Conservation (phyloP, 2,797 vertebrate genomes). For the Fratercula arctica region DNA sequence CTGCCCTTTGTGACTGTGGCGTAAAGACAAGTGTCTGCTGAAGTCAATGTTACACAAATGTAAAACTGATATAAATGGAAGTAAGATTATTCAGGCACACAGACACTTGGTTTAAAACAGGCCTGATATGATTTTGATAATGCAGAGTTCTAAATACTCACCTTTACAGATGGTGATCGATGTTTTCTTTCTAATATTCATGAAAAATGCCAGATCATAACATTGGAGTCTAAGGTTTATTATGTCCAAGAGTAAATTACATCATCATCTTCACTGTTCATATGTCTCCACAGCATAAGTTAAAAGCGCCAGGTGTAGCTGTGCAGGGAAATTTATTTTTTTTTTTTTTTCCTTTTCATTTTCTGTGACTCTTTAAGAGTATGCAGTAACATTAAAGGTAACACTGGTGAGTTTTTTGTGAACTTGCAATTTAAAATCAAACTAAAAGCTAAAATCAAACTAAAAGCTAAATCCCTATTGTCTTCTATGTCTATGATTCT, state of each 20-base stretch:
- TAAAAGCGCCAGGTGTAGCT: conserved; percentile 20
- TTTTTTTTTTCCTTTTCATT: neutral
- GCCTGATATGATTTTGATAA: neutral
- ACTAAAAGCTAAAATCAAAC: neutral
- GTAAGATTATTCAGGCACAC: neutral
- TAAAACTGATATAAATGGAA: conserved; percentile 12
- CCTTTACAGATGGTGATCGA: neutral
- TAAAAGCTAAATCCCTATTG: neutral
- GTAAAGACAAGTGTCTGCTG: conserved; percentile 16
- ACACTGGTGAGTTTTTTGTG: neutral
- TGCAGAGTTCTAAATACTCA: neutral
- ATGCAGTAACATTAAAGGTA: neutral
- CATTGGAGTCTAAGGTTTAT: neutral
- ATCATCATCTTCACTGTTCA: conserved; percentile 5
- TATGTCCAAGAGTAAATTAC: conserved; percentile 22
- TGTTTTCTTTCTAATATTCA: neutral
- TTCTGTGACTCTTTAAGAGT: neutral
- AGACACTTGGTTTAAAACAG: neutral
- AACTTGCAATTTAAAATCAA: neutral
- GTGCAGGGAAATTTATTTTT: neutral
- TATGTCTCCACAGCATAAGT: neutral
- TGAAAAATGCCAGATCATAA: conserved; percentile 9
- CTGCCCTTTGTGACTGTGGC: neutral
- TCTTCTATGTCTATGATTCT: neutral
- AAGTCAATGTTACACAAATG: neutral